Evolutionary conservation across 2,113 vertebrate genomes (phyloP).

Genomic region (Lophura nycthemera): DNA sequence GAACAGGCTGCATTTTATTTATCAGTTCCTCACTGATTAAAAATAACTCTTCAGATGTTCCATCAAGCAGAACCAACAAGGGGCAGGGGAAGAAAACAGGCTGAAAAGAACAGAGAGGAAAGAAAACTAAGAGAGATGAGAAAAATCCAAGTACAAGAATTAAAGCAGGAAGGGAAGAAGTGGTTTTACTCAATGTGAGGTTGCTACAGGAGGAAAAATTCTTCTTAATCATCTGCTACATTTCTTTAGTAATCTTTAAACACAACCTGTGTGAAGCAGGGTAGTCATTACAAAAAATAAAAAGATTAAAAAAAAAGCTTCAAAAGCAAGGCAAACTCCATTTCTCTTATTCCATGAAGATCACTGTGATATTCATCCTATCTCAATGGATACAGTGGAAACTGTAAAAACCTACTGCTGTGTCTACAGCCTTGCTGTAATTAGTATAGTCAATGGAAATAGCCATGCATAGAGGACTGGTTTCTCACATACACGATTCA

Average conservation of each 20-base stretch:
- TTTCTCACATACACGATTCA: not conserved
- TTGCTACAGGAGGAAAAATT: not conserved
- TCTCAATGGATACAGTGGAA: not conserved
- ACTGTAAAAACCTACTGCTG: not conserved
- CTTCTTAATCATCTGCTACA: not conserved
- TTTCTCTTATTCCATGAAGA: not conserved
- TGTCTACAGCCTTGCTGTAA: not conserved
- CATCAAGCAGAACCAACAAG: not conserved
- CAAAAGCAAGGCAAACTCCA: not conserved
- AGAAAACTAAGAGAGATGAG: not conserved
- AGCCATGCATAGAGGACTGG: not conserved
- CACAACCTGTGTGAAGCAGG: too few relatives aligned
- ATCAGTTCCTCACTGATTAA: not conserved
- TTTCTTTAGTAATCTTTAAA: not conserved
- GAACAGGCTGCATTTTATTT: not conserved
- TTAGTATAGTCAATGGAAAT: not conserved
- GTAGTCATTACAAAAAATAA: not conserved
- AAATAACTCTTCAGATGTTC: not conserved
- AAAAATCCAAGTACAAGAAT: not conserved
- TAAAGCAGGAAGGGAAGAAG: not conserved
- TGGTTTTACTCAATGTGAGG: not conserved
- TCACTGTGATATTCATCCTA: not conserved
- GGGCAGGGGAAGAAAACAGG: fast-evolving
- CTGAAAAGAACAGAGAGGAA: not conserved
- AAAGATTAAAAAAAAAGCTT: not conserved